phyloP scores from a whole-genome alignment of 1,140 invertebrate species.

The Drosophila neocordata region DNA sequence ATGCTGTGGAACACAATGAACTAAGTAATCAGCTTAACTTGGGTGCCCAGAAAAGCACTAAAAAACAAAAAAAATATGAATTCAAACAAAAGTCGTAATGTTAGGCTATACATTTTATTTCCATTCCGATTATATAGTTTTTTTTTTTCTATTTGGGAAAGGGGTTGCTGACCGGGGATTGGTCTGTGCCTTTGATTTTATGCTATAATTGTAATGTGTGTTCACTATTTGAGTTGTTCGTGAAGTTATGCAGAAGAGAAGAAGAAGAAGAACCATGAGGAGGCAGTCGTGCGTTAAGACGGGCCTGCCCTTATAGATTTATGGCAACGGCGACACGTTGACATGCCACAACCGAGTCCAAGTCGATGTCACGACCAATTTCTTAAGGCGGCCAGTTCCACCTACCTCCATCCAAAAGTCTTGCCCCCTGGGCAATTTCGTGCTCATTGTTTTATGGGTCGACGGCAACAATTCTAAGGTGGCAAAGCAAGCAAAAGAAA shows the following conservation, averaged over 20 bases:
- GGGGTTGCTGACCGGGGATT: slow-evolving; percentile 21
- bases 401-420: not conserved
- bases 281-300: slow-evolving; percentile 55
- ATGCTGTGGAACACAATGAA: slow-evolving; percentile 53
- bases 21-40: slow-evolving; percentile 52
- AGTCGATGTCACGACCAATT: slow-evolving; percentile 37
- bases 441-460: slow-evolving; percentile 62
- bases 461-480: slow-evolving; percentile 4
- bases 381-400: slow-evolving; percentile 12
- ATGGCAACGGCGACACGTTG: slow-evolving; percentile 72
- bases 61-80: slow-evolving; percentile 18
- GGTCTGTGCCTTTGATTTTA: slow-evolving; percentile 65
- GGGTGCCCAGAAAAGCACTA: slow-evolving; percentile 31
- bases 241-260: slow-evolving; percentile 53
- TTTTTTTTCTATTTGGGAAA: not conserved
- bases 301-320: slow-evolving; percentile 61
- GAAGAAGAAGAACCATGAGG: not conserved
- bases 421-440: slow-evolving; percentile 27
- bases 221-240: slow-evolving; percentile 32
- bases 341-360: slow-evolving; percentile 51
- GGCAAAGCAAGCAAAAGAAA: not conserved
- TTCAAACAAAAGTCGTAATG: slow-evolving; percentile 11
- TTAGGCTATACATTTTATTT: slow-evolving; percentile 17
- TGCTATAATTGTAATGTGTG: slow-evolving; percentile 70
- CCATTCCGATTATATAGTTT: not conserved